Base-by-base conservation (phyloP, 2,888 invertebrate species). In the Cheilosia vulpina region DNA sequence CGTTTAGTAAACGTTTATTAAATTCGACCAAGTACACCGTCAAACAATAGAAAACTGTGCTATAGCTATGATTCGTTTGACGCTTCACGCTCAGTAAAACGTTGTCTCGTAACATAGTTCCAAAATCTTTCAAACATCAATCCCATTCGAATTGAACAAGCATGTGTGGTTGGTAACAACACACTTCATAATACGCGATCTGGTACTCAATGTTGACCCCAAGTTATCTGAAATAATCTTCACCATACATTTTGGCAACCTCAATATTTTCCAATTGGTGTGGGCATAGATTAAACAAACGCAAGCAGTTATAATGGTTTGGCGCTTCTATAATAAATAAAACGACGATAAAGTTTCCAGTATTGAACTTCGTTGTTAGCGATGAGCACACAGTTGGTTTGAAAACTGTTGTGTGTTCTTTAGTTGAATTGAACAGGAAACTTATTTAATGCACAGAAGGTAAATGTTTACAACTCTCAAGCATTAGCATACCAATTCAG, bases 261-360 rank as follows among this genome's bases (percentile, higher is more conserved):
- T 38, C 4, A 4, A 47, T 65, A 52, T 52, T 47, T 47, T 38
- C 17, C 50, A 41, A 31, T 58, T 24, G 15, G 15, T 66, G 41
- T 31, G 43, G 58, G 52, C 66, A 52, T n/a, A 41, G 38, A 68
- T 27, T 31, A 50, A 50, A 50, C 21, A 66, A 65, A 41, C n/a
- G 34, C 38, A 13, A 34, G n/a, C 62, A 21, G 7, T 45, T 21
- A 2, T 21, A 27, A 41, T 60, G 65, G 19, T 65, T 65, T 19
- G 27, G 24, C 50, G 38, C 45, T 65, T 66, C 57, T 19, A 50
- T 7, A 45, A 73, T 47, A 75, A 57, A 38, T n/a, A 41, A 57
- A 47, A 38, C n/a, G 1, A 38, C 21, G 76, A 76, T 76, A 76
- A 60, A 58, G 34, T 27, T 68, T 76, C 76, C 76, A 76, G 60